Conservation (phyloP, 2,113 vertebrate genomes). For the Ageneiosus marmoratus region DNA sequence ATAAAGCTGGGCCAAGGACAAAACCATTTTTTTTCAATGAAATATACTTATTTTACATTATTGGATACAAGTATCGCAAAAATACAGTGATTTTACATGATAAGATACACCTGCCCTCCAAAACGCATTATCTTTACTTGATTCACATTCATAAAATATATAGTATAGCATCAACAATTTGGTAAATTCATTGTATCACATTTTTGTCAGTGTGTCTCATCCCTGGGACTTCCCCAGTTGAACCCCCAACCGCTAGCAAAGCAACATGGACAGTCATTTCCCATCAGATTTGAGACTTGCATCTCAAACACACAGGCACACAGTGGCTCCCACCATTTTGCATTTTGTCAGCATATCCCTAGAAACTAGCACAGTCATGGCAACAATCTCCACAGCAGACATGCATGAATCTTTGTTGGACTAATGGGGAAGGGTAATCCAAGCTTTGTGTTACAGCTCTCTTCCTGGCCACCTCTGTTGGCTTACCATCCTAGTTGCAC, state of each 20-base stretch:
- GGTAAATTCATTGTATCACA: neutral
- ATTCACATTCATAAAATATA: neutral
- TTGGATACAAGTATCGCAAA: neutral
- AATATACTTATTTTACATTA: neutral
- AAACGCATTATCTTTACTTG: neutral
- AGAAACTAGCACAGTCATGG: constrained; percentile 52
- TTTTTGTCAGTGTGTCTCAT: neutral
- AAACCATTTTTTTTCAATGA: neutral
- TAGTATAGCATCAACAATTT: neutral
- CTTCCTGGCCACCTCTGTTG: neutral
- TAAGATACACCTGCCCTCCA: neutral
- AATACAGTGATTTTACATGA: neutral
- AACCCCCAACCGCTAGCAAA: neutral
- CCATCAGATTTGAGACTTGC: neutral
- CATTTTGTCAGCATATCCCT: constrained; percentile 19
- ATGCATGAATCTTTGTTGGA: constrained; percentile 49
- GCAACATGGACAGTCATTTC: constrained; percentile 31
- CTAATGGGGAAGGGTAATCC: constrained; percentile 15
- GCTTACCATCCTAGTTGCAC: neutral
- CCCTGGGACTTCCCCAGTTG: neutral
- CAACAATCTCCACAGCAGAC: constrained; percentile 57
- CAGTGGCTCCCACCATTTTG: neutral
- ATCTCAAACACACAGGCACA: constrained; percentile 21
- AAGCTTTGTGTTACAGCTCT: neutral
- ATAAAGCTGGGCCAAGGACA: neutral